Evolutionary conservation across 2,888 invertebrate genomes (phyloP).

Genomic region (Cryptophagus acutangulus): DNA sequence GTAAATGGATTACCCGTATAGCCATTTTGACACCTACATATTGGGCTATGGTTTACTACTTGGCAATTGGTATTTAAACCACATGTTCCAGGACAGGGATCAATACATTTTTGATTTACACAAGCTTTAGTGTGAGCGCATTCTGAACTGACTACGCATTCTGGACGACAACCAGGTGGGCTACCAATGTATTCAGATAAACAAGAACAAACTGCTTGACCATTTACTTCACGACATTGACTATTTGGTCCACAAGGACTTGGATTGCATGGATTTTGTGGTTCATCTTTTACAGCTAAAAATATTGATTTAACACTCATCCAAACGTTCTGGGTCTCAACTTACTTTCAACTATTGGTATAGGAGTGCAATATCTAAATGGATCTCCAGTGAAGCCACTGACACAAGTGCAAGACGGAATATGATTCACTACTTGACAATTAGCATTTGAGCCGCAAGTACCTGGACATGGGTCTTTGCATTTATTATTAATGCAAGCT

Average conservation of each 20-base stretch:
- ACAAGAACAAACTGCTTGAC: constrained; percentile 62
- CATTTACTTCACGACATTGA: constrained; percentile 57
- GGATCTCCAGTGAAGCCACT: constrained; percentile 62
- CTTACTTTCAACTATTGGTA: constrained; percentile 35
- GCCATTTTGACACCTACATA: constrained; percentile 56
- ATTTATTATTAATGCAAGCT: constrained; percentile 54
- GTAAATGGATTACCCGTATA: constrained; percentile 58
- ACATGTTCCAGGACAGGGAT: constrained; percentile 77
- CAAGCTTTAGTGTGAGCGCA: constrained; percentile 69
- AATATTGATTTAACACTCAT: background rate
- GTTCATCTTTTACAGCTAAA: constrained; percentile 1
- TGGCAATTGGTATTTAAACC: constrained; percentile 70
- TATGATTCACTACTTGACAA: constrained; percentile 54
- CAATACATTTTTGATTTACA: constrained; percentile 67
- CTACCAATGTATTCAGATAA: constrained; percentile 66
- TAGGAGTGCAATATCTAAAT: constrained; percentile 50
- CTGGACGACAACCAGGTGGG: constrained; percentile 73
- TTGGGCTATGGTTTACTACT: constrained; percentile 67
- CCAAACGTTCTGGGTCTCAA: background rate
- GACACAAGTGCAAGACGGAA: constrained; percentile 58
- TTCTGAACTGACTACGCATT: constrained; percentile 67
- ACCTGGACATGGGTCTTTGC: constrained; percentile 53
- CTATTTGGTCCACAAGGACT: constrained; percentile 60
- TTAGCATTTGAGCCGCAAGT: constrained; percentile 52
- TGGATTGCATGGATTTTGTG: constrained; percentile 60